Conservation (phyloP, 2,113 vertebrate genomes). For the Melanocharis versteri region DNA sequence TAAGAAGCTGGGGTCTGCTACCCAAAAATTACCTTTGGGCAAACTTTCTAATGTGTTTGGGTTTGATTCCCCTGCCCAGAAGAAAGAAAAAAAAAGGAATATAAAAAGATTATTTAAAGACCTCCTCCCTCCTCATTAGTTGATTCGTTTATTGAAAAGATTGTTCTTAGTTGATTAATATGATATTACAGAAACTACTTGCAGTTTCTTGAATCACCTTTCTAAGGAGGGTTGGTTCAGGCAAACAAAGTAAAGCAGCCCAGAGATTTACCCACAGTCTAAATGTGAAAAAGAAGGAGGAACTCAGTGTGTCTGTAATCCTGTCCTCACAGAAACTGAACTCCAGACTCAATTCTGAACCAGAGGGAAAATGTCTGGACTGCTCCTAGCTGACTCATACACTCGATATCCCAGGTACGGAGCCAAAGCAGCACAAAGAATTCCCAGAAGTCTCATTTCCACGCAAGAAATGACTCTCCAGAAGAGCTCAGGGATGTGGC, state of each 20-base stretch:
- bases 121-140: neutral
- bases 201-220: neutral
- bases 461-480: neutral
- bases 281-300: neutral
- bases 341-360: neutral
- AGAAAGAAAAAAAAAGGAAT: neutral
- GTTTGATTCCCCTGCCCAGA: neutral
- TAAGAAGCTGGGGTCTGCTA: neutral
- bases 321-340: neutral
- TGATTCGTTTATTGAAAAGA: neutral
- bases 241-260: neutral
- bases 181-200: neutral
- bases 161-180: neutral
- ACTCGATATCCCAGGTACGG: neutral
- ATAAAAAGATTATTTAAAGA: neutral
- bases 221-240: neutral
- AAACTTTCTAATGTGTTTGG: neutral
- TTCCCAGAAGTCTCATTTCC: neutral
- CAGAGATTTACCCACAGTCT: neutral
- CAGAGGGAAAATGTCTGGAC: neutral
- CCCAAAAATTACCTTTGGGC: neutral
- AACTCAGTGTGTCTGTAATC: neutral
- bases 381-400: neutral
- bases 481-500: neutral
- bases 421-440: neutral